Conservation (phyloP, 2,888 invertebrate species). For the Papilio protenor region DNA sequence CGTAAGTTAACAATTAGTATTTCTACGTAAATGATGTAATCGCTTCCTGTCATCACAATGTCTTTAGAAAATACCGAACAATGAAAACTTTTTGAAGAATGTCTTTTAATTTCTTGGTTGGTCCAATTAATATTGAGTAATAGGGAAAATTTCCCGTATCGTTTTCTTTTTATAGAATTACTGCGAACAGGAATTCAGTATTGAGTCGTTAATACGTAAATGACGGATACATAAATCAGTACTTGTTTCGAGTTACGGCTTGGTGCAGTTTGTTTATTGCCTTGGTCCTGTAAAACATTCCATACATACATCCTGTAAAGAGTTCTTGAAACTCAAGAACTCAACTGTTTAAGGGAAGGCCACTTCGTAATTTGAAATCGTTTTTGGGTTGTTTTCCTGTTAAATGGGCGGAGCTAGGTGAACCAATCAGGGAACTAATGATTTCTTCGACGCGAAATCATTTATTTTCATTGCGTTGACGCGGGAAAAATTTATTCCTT, state of each 20-base stretch:
- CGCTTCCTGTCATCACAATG: slow-evolving; percentile 30
- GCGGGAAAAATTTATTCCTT: too few relatives aligned
- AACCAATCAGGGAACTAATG: too few relatives aligned
- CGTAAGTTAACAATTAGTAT: slow-evolving; percentile 29
- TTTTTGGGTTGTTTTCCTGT: too few relatives aligned
- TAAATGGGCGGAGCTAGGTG: too few relatives aligned
- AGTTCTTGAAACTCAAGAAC: too few relatives aligned
- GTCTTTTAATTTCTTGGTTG: too few relatives aligned
- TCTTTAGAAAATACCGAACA: slow-evolving; percentile 7
- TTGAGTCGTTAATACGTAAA: background rate
- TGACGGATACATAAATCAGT: slow-evolving; percentile 22
- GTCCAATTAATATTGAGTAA: background rate
- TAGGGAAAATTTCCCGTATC: background rate
- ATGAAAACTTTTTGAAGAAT: too few relatives aligned
- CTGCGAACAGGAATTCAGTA: background rate
- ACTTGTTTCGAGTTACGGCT: background rate
- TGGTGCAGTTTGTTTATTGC: background rate
- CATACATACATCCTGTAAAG: slow-evolving; percentile 4
- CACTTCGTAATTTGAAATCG: too few relatives aligned
- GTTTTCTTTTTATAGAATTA: background rate
- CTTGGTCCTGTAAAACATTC: background rate
- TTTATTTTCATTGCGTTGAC: too few relatives aligned
- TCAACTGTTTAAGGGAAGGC: too few relatives aligned
- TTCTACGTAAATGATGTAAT: slow-evolving; percentile 32
- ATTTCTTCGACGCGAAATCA: too few relatives aligned